phyloP scores from a whole-genome alignment of 2,797 vertebrate species.

The Miichthys miiuy region DNA sequence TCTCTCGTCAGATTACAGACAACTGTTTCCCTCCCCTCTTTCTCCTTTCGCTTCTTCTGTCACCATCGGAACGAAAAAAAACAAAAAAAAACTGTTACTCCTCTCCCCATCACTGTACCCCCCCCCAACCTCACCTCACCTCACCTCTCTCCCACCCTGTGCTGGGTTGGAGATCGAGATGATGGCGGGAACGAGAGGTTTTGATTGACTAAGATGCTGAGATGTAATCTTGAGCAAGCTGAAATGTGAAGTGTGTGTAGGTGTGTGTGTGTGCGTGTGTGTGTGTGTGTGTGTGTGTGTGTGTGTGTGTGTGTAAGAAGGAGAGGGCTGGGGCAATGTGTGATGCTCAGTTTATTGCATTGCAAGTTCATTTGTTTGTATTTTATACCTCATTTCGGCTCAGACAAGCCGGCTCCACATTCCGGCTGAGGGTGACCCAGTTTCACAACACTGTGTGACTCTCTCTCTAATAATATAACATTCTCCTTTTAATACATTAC shows the following conservation, averaged over 20 bases:
- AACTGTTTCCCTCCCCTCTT: slow-evolving; percentile 28
- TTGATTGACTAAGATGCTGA: slow-evolving; percentile 78
- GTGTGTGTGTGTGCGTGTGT: slow-evolving; percentile 8
- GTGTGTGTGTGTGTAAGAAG: slow-evolving; percentile 46
- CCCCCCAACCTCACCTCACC: not conserved
- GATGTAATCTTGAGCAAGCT: slow-evolving; percentile 74
- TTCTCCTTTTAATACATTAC: slow-evolving; percentile 75
- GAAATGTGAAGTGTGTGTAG: slow-evolving; percentile 62
- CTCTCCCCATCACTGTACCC: slow-evolving; percentile 16
- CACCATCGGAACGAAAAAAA: not conserved
- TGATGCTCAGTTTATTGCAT: slow-evolving; percentile 80
- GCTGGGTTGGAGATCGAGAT: slow-evolving; percentile 62
- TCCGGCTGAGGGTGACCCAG: slow-evolving; percentile 82
- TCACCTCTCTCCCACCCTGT: slow-evolving; percentile 5
- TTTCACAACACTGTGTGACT: slow-evolving; percentile 74
- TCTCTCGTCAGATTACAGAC: slow-evolving; percentile 55
- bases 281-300: slow-evolving; percentile 18
- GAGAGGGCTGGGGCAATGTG: slow-evolving; percentile 55
- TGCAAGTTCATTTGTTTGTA: slow-evolving; percentile 86
- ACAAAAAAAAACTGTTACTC: slow-evolving; percentile 58
- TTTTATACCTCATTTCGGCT: slow-evolving; percentile 87
- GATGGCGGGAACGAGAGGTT: slow-evolving; percentile 62
- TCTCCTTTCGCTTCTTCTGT: slow-evolving; percentile 22
- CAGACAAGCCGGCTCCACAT: slow-evolving; percentile 79
- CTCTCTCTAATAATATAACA: slow-evolving; percentile 73